phyloP scores from a whole-genome alignment of 2,888 invertebrate species.

The Cantharis rustica region DNA sequence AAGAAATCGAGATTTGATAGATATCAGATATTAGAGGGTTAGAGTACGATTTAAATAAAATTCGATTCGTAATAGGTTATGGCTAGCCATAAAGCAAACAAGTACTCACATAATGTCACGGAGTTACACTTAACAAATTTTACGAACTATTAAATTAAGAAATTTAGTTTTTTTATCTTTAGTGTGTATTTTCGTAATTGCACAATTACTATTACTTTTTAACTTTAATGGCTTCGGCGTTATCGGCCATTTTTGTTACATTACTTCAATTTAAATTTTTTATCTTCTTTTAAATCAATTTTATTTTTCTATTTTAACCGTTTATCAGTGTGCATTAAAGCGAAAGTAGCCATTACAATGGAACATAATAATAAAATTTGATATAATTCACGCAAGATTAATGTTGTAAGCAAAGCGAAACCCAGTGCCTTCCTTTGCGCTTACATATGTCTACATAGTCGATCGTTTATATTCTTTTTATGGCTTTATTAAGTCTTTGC shows the following conservation, averaged over 20 bases:
- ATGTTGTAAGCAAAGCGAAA: not conserved
- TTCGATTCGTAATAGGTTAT: not conserved
- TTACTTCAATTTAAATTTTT: not conserved
- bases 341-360: not conserved
- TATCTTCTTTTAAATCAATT: not conserved
- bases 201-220: not conserved
- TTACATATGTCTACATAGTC: not conserved
- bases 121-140: not conserved
- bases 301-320: not conserved
- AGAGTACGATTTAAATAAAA: not conserved
- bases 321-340: not conserved
- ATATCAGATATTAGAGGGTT: not conserved
- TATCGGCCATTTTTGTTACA: not conserved
- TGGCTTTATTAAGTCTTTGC: not conserved
- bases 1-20: not conserved
- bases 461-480: not conserved
- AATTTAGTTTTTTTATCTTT: not conserved
- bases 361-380: not conserved
- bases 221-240: not conserved
- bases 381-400: not conserved
- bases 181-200: not conserved
- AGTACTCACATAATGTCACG: not conserved
- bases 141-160: not conserved
- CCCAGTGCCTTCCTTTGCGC: not conserved
- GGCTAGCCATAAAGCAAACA: not conserved